Percentiles rank a stretch among this genome's conserved stretches.
Conservation (phyloP, 1,140 invertebrate species). For the Riptortus pedestris region DNA sequence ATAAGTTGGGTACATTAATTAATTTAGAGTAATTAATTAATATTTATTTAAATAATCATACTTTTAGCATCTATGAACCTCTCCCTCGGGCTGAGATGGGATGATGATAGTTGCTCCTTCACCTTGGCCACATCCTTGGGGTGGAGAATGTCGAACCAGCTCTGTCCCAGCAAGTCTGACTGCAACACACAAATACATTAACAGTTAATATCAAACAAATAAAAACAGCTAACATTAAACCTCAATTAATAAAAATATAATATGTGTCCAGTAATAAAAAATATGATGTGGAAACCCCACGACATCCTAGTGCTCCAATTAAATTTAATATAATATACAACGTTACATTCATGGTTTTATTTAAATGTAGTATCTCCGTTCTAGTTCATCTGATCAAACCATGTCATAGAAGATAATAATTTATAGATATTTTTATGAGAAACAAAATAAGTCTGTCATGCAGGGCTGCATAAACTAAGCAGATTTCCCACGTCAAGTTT, state of each 20-base stretch:
- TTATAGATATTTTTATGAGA: too few relatives aligned
- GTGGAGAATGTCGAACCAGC: constrained; percentile 88
- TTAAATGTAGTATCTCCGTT: too few relatives aligned
- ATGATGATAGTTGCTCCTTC: constrained; percentile 86
- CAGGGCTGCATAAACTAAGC: too few relatives aligned
- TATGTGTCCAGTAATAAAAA: background rate
- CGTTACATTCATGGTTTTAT: too few relatives aligned
- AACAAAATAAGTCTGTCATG: too few relatives aligned
- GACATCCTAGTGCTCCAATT: background rate
- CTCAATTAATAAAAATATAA: background rate
- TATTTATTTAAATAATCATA: constrained; percentile 44
- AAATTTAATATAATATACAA: too few relatives aligned
- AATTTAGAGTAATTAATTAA: too few relatives aligned
- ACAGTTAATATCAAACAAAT: background rate
- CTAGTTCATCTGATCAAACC: too few relatives aligned
- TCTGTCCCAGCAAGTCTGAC: constrained; percentile 81
- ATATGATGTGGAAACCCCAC: background rate
- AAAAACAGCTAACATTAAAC: constrained; percentile 7
- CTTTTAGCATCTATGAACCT: constrained; percentile 86
- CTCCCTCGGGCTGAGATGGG: constrained; percentile 78
- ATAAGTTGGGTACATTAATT: too few relatives aligned
- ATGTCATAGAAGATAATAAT: too few relatives aligned
- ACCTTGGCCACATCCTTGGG: constrained; percentile 90
- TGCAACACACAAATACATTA: constrained; percentile 39
- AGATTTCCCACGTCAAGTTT: too few relatives aligned